Base-by-base conservation (phyloP, 2,888 invertebrate genomes). In the Cephonodes hylas region DNA sequence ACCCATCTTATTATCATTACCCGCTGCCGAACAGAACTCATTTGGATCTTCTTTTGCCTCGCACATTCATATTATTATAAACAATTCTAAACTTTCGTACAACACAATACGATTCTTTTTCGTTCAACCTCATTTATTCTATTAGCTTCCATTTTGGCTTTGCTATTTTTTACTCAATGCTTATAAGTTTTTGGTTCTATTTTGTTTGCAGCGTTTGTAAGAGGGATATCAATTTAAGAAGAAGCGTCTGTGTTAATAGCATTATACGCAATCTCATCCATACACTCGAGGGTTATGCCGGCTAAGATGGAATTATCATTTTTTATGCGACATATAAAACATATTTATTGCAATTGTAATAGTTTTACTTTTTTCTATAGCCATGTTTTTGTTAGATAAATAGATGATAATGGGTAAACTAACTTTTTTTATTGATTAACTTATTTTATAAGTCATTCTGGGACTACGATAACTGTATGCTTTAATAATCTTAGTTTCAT, bases 211-310 rank as follows among this genome's bases (percentile, higher is more conserved):
- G 23, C 56, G 38, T 65, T 60, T 46, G 67, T 67, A 72, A 82
- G 84, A 80, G 84, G 86, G 91, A 90, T 91, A 91, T 91, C 91
- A 91, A 91, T 91, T 91, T 91, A 91, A 91, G 88, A 86, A 91
- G 90, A 89, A 92, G 91, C 92, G 92, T 92, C 92, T 91, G 92
- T 91, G 91, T 88, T 92, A 92, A 92, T 92, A 92, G 92, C 90
- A 91, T 92, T 92, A 92, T 89, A 85, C 90, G 89, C 91, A 92
- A 92, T 92, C 92, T 92, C 91, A 90, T 91, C 91, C 89, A 91
- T 91, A 92, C 92, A 92, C 85, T 89, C 90, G 89, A 77, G 90
- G 89, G 89, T 87, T 86, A 88, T 85, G 86, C 85, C 85, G 85
- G 83, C 87, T 85, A 87, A 83, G 80, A 81, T 78, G 78, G 85